Evolutionary conservation across 2,888 invertebrate species (phyloP), one percentile per base, ranked within the genome.

Genomic region (Spisula subtruncata): DNA sequence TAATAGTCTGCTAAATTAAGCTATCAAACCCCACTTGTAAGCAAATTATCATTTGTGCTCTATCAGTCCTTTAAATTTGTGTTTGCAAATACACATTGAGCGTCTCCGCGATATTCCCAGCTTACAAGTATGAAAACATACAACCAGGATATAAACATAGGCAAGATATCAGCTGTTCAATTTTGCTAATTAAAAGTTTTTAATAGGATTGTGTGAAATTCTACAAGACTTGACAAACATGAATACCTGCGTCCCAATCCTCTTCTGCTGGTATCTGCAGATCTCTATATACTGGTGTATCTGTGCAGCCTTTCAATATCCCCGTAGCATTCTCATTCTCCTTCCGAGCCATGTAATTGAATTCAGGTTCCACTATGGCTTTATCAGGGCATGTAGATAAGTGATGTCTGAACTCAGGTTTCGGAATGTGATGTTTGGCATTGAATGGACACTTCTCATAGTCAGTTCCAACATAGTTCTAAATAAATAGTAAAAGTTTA

Each of bases 361-460:
- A n/a, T n/a, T 94, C 94, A 66, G 93, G 91, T 80, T 95, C 95
- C 25, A 95, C 79, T 41, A 94, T 81, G 0, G 92, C 94, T 89
- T 91, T 94, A 87, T 95, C 94, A 12, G 95, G 95, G 90, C 96
- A 96, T 46, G 88, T 90, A 0, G 92, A 90, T 75, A 96, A 90
- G 89, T 96, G 96, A 79, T 95, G 94, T 12, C 94, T 88, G 16
- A 95, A 85, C 89, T 96, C 95, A 41, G 93, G 93, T 81, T 90
- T 93, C 0, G 94, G 94, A 88, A 95, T 93, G 80, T 95, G 94
- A 90, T 96, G 96, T 29, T 93, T 92, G n/a, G 95, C 95, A 92
- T 96, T 95, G 87, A 95, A 96, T 0, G 96, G 95, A 85, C 96
- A 96, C 10, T 90, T 93, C 12, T 87, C 94, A 87, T 90, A 93